Conservation (phyloP, 2,797 vertebrate genomes). For the Eidolon dupreanum region DNA sequence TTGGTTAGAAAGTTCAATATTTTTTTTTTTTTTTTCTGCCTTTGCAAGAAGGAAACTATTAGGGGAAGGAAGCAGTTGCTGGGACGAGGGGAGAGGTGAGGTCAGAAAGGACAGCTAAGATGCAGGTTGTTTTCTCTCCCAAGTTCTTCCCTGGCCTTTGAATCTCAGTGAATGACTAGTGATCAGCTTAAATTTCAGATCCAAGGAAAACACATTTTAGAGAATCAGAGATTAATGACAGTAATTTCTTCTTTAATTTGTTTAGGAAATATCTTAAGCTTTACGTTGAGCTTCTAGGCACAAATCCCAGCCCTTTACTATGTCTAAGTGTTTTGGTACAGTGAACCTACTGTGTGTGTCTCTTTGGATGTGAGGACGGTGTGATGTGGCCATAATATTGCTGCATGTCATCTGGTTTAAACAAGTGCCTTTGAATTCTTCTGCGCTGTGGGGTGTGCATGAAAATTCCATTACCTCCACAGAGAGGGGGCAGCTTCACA, state of each 20-base stretch:
- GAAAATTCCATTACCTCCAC: slow-evolving; percentile 59
- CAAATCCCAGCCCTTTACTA: neutral
- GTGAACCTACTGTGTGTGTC: slow-evolving; percentile 57
- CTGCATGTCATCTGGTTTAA: slow-evolving; percentile 7
- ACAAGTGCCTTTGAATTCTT: slow-evolving; percentile 34
- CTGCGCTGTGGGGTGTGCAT: slow-evolving; percentile 2
- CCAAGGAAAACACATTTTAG: slow-evolving; percentile 51
- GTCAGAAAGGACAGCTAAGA: slow-evolving; percentile 35
- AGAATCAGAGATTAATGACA: slow-evolving; percentile 63
- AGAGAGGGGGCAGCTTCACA: slow-evolving; percentile 48
- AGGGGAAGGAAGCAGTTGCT: slow-evolving; percentile 54
- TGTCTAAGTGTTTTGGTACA: neutral
- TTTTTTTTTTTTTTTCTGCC: slow-evolving; percentile 35
- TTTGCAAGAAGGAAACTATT: slow-evolving; percentile 58
- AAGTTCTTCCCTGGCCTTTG: slow-evolving; percentile 33
- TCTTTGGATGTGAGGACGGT: neutral
- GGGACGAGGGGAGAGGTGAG: neutral
- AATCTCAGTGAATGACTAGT: slow-evolving; percentile 53
- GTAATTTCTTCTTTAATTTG: slow-evolving; percentile 66
- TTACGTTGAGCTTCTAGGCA: neutral
- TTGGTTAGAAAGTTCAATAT: slow-evolving; percentile 56
- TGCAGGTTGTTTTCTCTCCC: neutral
- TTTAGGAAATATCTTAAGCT: slow-evolving; percentile 59
- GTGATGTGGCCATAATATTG: neutral
- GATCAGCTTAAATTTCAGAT: slow-evolving; percentile 56